Base-by-base conservation (phyloP, 2,888 invertebrate species). In the Callimorpha dominula region DNA sequence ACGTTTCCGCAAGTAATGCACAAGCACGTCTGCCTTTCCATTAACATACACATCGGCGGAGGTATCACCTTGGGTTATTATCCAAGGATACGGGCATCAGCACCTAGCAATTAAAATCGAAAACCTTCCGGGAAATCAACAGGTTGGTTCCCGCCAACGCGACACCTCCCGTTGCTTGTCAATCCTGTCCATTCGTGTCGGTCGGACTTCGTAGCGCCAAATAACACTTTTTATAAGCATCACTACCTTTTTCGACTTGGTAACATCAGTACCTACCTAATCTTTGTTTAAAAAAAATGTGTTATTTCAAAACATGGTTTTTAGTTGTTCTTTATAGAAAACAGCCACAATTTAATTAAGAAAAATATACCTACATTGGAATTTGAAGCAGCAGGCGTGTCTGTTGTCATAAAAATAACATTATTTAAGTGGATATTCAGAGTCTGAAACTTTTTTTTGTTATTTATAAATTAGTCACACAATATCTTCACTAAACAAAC, bases 51-150 rank as follows among this genome's bases (percentile, higher is more conserved):
- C 68, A 65, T 71, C 17, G 57, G 78, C 72, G 79, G 72, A 75
- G 82, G 80, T 85, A 77, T 85, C 86, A 88, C 88, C 89, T 89
- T 89, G 86, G 88, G 76, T 87, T 87, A 88, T 86, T 85, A 86
- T 85, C 79, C 83, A 86, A 89, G 89, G 88, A 90, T 87, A 86
- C 82, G 76, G 80, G 85, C 87, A 81, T 85, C 80, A 85, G 86
- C 87, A 86, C 83, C 74, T 69, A 78, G 86, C 87, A 90, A 93
- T 94, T 93, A 94, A 90, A 89, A 88, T 86, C 83, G 87, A 83
- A 84, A 86, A 86, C 93, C 93, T 94, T 94, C 94, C 92, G 86
- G 91, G 94, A 94, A 94, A 89, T 81, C 78, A 80, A 78, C 81
- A 81, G 46, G 50, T 60, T 80, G 78, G 82, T 84, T 77, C 79